A percentile compares a stretch with the other conserved stretches of the same genome.
phyloP scores from a whole-genome alignment of 2,113 vertebrate species.

The Anarhynchus alexandrinus region DNA sequence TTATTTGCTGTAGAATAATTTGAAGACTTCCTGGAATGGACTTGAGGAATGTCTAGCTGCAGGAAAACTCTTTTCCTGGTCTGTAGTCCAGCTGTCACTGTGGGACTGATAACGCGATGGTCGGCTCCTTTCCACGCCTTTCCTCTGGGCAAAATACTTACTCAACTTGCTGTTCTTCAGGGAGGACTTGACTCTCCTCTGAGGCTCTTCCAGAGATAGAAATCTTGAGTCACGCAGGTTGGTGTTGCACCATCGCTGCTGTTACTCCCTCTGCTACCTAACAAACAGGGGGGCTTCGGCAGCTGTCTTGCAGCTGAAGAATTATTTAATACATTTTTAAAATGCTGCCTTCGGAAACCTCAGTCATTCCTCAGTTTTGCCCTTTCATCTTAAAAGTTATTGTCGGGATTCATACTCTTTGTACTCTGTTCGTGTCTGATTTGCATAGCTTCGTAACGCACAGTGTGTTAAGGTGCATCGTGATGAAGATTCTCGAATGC shows the following conservation, averaged over 20 bases:
- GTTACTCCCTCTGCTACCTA: neutral
- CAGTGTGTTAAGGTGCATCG: accelerated
- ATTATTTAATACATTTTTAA: neutral
- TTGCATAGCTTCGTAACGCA: accelerated
- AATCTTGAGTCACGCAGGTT: neutral
- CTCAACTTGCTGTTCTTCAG: accelerated
- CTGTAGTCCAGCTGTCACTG: neutral
- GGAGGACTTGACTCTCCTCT: neutral
- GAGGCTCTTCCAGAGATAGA: neutral
- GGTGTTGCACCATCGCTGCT: neutral
- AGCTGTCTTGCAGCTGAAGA: neutral
- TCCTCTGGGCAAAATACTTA: neutral
- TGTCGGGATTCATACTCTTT: neutral
- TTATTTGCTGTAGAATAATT: neutral
- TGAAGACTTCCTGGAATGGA: neutral
- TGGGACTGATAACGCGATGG: neutral
- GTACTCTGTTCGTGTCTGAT: neutral
- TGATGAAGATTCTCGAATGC: neutral
- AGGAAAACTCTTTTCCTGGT: neutral
- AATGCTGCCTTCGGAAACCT: neutral
- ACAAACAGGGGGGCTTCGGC: accelerated
- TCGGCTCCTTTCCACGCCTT: neutral
- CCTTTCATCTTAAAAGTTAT: neutral
- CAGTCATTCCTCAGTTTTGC: neutral
- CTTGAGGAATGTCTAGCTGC: neutral